phyloP scores from a whole-genome alignment of 2,113 vertebrate genomes.

The Ochotona curzoniae region DNA sequence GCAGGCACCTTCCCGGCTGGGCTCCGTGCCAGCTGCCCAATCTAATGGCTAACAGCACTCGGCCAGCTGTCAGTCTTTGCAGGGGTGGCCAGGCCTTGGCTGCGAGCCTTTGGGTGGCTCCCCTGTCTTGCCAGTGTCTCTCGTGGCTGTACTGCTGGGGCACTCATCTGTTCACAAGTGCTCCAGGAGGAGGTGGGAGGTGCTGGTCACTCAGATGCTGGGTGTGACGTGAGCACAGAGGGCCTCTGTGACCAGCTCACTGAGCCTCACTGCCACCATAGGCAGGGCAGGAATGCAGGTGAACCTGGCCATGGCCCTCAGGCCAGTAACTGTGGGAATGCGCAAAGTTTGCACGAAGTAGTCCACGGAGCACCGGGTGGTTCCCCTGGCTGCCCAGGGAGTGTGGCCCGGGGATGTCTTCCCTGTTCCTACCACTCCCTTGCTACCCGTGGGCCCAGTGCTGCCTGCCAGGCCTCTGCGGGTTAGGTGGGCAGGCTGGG shows the following conservation, averaged over 20 bases:
- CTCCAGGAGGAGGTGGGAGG: background rate
- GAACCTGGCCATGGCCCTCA: background rate
- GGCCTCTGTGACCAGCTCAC: background rate
- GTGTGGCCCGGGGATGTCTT: background rate
- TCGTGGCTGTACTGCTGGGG: background rate
- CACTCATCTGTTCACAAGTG: background rate
- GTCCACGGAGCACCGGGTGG: background rate
- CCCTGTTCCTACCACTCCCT: background rate
- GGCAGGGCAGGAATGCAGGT: background rate
- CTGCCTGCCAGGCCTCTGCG: background rate
- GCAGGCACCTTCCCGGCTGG: too few relatives aligned
- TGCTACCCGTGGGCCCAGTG: background rate
- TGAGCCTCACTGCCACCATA: background rate
- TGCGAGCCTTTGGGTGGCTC: background rate
- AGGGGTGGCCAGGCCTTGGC: background rate
- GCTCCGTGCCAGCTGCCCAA: background rate
- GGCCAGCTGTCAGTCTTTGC: background rate
- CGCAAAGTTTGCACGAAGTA: background rate
- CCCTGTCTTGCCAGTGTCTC: rapidly evolving
- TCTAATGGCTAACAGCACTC: background rate
- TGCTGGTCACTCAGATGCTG: background rate
- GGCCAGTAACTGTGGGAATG: background rate
- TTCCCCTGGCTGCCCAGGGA: too few relatives aligned
- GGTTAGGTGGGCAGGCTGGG: background rate
- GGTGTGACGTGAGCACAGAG: background rate